Conservation (phyloP, 2,797 vertebrate species). For the Cichlasoma orientale region DNA sequence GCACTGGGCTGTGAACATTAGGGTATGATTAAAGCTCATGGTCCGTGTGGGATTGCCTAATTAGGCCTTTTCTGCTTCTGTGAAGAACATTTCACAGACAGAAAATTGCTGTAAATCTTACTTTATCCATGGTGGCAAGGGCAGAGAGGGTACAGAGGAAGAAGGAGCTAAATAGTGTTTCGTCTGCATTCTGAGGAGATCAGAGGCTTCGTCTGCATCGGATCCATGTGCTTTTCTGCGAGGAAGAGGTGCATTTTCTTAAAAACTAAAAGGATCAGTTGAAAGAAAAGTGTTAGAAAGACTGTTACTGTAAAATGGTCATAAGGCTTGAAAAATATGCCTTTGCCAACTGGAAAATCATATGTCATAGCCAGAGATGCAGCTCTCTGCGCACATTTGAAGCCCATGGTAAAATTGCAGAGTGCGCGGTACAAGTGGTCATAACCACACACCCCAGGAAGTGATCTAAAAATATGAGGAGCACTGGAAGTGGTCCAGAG, state of each 20-base stretch:
- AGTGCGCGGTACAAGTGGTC: neutral
- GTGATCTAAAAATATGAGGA: neutral
- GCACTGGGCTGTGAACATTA: conserved; percentile 1
- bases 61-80: conserved; percentile 41
- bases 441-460: neutral
- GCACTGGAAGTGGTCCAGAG: neutral
- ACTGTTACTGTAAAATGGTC: neutral
- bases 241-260: neutral
- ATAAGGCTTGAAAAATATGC: neutral
- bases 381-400: neutral
- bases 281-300: neutral
- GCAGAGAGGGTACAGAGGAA: neutral
- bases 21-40: conserved; percentile 19
- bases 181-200: neutral
- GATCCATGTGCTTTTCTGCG: neutral
- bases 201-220: conserved; percentile 1
- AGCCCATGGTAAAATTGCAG: neutral
- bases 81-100: conserved; percentile 17
- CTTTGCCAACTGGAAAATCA: neutral
- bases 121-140: conserved; percentile 3
- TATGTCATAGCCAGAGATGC: neutral
- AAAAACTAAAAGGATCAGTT: neutral
- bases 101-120: neutral
- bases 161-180: neutral
- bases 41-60: conserved; percentile 37